These are phyloP conservation scores for Melitaea athalia DNA, from an alignment of 2,888 invertebrate genomes.

Conservation along the genomic window DNA sequence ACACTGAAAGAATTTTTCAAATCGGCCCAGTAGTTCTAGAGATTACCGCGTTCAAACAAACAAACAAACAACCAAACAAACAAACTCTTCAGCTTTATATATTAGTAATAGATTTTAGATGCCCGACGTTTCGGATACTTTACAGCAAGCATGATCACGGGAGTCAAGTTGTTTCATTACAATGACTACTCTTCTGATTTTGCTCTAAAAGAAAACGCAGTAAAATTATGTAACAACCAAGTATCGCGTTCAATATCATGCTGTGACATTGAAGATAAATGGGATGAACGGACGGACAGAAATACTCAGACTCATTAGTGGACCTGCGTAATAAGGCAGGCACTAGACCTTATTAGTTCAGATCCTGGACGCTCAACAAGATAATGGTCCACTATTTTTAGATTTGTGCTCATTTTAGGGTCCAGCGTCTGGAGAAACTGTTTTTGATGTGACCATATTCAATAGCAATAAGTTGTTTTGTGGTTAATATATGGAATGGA, in stretches of 20 bases:
- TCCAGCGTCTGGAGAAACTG: neutral
- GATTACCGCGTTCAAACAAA: no score
- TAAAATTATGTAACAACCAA: neutral
- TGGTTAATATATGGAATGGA: no score
- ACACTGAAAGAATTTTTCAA: no score
- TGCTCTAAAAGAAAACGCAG: neutral
- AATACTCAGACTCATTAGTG: constrained; percentile 30
- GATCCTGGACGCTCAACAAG: constrained; percentile 31
- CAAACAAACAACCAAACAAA: no score
- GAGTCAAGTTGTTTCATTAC: neutral
- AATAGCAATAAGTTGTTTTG: no score
- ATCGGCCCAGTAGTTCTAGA: no score
- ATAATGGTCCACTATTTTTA: constrained; percentile 38
- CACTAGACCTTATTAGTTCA: constrained; percentile 29
- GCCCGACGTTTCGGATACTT: no score
- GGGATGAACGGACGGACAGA: constrained; percentile 32
- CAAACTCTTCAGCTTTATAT: no score
- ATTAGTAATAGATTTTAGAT: no score
- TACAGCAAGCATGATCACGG: no score
- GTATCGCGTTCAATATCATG: constrained; percentile 39
- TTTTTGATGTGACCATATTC: neutral
- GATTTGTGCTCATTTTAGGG: constrained; percentile 16
- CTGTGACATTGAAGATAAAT: constrained; percentile 38
- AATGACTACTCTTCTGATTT: neutral
- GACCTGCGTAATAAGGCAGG: constrained; percentile 22